These are phyloP conservation scores for Baryphthengus martii DNA, from an alignment of 2,113 vertebrate genomes.

Conservation along the genomic window DNA sequence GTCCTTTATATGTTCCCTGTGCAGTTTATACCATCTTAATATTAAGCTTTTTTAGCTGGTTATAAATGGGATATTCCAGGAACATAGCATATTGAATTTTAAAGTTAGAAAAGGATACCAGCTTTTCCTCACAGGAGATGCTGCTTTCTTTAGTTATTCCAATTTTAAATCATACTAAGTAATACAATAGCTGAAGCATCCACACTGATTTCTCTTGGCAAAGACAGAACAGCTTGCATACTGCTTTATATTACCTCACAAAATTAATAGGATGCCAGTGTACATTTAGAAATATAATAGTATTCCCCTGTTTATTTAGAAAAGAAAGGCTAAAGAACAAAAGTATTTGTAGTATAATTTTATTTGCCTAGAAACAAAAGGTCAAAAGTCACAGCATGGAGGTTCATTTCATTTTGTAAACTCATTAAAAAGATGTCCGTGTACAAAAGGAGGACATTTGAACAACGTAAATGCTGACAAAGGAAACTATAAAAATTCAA, in stretches of 20 bases:
- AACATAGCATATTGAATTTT: neutral
- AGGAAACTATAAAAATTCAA: slow-evolving; percentile 26
- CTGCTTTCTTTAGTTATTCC: neutral
- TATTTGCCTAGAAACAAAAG: slow-evolving; percentile 34
- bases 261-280: neutral
- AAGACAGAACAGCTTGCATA: neutral
- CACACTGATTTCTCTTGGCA: neutral
- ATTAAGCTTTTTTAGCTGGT: neutral
- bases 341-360: neutral
- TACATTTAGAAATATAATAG: neutral
- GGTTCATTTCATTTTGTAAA: slow-evolving; percentile 64
- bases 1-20: neutral
- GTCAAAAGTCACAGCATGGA: neutral
- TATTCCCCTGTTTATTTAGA: neutral
- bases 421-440: slow-evolving; percentile 42
- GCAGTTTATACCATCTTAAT: neutral
- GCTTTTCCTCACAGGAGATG: neutral
- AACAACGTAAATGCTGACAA: neutral
- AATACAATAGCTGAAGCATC: neutral
- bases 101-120: neutral
- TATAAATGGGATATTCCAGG: neutral
- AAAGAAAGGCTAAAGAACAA: neutral
- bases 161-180: neutral
- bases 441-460: slow-evolving; percentile 19
- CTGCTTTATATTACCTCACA: neutral